phyloP scores from a whole-genome alignment of 2,888 invertebrate species.

The Pedicia rivosa region DNA sequence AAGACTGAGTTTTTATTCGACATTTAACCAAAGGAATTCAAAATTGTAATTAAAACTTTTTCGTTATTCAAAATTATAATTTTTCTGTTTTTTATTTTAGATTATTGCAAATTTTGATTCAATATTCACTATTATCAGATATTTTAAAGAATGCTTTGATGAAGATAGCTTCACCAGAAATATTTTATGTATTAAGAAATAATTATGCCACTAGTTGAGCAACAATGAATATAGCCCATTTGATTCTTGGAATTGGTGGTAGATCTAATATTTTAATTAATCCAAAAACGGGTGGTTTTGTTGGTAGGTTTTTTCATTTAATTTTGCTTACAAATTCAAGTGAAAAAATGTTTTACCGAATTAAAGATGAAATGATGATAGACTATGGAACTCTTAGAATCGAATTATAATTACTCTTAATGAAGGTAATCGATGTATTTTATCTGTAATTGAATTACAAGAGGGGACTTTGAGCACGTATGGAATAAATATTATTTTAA shows the following conservation, averaged over 20 bases:
- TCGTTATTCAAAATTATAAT: background rate
- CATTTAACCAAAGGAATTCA: too few species aligned
- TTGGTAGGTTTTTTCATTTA: too few species aligned
- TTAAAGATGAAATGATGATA: conserved; percentile 13
- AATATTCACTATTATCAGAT: conserved; percentile 32
- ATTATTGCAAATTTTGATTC: conserved; percentile 26
- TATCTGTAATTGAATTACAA: conserved; percentile 36
- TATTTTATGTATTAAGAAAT: conserved; percentile 40
- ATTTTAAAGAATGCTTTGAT: conserved; percentile 34
- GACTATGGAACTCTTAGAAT: conserved; percentile 36
- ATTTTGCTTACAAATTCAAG: too few species aligned
- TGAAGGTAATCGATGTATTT: conserved; percentile 41
- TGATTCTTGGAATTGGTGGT: conserved; percentile 56
- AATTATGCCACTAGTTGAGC: conserved; percentile 45
- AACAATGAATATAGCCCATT: conserved; percentile 46
- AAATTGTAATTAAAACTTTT: background rate
- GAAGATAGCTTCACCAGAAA: conserved; percentile 39
- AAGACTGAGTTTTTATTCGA: too few species aligned
- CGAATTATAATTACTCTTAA: conserved; percentile 36
- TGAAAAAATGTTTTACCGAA: background rate
- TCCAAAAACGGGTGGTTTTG: conserved; percentile 39
- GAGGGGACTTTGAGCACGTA: conserved; percentile 11
- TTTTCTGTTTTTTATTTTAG: conserved; percentile 5
- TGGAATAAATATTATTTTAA: conserved; percentile 12
- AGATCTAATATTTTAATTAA: conserved; percentile 47